These are phyloP conservation scores for Sminthurides aquaticus DNA, from an alignment of 2,888 invertebrate species.

Conservation along the genomic window DNA sequence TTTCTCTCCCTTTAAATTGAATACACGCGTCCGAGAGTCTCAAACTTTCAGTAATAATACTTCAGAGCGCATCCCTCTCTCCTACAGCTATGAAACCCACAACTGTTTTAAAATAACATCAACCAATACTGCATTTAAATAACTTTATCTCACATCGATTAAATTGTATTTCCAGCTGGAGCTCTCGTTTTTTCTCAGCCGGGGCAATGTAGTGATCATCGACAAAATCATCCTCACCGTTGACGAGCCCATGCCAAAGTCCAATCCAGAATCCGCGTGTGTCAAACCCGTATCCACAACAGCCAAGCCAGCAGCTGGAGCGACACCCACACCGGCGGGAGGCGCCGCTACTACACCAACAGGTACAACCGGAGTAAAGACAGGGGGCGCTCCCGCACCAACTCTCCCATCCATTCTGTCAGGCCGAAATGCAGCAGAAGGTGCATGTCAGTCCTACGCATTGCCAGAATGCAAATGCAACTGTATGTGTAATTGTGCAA, in stretches of 20 bases:
- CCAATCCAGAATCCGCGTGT: slow-evolving; percentile 4
- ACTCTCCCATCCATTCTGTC: background rate
- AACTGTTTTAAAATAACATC: no score
- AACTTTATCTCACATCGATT: no score
- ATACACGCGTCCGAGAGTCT: no score
- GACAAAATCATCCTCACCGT: slow-evolving; percentile 19
- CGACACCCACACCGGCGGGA: background rate
- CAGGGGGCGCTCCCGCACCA: background rate
- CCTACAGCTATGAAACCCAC: no score
- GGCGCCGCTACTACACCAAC: background rate
- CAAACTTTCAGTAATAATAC: no score
- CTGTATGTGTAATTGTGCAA: slow-evolving; percentile 19
- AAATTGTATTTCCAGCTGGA: slow-evolving; percentile 13
- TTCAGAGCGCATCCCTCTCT: no score
- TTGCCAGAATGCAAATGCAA: slow-evolving; percentile 21
- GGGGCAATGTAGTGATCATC: slow-evolving; percentile 11
- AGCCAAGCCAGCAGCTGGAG: background rate
- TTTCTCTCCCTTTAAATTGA: no score
- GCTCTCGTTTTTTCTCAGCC: slow-evolving; percentile 9
- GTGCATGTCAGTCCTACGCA: slow-evolving; percentile 1
- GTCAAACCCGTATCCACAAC: background rate
- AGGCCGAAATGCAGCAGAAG: background rate
- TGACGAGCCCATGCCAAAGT: slow-evolving; percentile 8
- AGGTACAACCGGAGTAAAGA: background rate
- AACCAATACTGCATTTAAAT: no score